phyloP scores from a whole-genome alignment of 1,140 invertebrate genomes.

The Eumaeus atala region DNA sequence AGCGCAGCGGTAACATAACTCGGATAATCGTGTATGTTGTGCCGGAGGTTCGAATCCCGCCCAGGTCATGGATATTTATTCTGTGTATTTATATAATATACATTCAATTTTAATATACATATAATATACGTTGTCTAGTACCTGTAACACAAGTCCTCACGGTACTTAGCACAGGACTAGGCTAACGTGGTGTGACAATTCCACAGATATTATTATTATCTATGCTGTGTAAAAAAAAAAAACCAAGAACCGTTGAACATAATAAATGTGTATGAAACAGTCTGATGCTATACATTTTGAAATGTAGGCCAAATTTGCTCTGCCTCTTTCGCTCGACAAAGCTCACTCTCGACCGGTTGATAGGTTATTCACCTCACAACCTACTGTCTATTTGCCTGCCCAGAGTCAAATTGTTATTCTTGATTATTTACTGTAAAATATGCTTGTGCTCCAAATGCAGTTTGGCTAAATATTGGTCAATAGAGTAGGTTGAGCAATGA shows the following conservation, averaged over 20 bases:
- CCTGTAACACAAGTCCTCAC: too few species aligned
- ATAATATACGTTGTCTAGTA: too few species aligned
- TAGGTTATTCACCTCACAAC: slow-evolving; percentile 59
- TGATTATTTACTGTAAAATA: slow-evolving; percentile 18
- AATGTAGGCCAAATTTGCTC: slow-evolving; percentile 66
- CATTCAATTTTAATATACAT: too few species aligned
- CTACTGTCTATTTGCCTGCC: slow-evolving; percentile 43
- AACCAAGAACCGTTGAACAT: neutral
- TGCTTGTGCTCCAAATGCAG: neutral
- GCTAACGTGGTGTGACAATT: too few species aligned
- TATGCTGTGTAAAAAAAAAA: neutral
- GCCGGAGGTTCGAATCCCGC: too few species aligned
- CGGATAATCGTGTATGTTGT: too few species aligned
- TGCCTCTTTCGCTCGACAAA: slow-evolving; percentile 48
- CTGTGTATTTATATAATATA: too few species aligned
- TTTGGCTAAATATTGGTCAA: neutral
- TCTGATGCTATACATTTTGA: slow-evolving; percentile 23
- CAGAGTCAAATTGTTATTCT: slow-evolving; percentile 12
- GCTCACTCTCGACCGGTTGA: slow-evolving; percentile 65
- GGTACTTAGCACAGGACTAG: too few species aligned
- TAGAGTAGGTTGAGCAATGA: neutral
- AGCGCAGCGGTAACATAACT: neutral
- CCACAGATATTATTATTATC: neutral
- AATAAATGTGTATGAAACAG: neutral
- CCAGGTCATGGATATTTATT: too few species aligned